Percentiles rank a stretch among this genome's conserved stretches.
phyloP scores from a whole-genome alignment of 2,797 vertebrate species.

The Galago senegalensis region DNA sequence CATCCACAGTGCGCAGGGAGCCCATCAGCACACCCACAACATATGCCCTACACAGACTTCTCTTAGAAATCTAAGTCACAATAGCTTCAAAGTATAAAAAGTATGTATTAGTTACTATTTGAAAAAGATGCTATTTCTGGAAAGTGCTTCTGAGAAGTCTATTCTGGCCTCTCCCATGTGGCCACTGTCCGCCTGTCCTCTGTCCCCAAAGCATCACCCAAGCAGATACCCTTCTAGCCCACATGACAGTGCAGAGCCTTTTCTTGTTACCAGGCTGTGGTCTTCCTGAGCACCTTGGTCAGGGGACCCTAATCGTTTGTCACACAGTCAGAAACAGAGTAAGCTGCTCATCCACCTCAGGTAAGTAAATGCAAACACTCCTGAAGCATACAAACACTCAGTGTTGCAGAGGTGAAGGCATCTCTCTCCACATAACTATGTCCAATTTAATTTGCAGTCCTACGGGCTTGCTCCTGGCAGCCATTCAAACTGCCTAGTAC shows the following conservation, averaged over 20 bases:
- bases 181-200: background rate
- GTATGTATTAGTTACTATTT: background rate
- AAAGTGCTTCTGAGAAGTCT: background rate
- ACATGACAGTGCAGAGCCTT: fast-evolving
- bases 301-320: background rate
- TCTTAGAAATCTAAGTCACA: background rate
- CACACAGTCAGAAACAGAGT: background rate
- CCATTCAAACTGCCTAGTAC: background rate
- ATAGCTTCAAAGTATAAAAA: background rate
- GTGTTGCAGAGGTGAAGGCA: constrained; percentile 49
- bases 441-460: constrained; percentile 57
- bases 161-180: background rate
- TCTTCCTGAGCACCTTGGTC: background rate
- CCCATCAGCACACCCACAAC: fast-evolving
- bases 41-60: background rate
- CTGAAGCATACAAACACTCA: constrained; percentile 9
- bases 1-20: background rate
- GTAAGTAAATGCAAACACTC: background rate
- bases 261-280: background rate
- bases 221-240: background rate
- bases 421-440: constrained; percentile 54
- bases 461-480: constrained; percentile 34
- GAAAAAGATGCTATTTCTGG: background rate
- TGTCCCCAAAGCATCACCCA: fast-evolving
- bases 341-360: background rate